phyloP scores from a whole-genome alignment of 2,113 vertebrate genomes.

The Rhinopithecus roxellana region DNA sequence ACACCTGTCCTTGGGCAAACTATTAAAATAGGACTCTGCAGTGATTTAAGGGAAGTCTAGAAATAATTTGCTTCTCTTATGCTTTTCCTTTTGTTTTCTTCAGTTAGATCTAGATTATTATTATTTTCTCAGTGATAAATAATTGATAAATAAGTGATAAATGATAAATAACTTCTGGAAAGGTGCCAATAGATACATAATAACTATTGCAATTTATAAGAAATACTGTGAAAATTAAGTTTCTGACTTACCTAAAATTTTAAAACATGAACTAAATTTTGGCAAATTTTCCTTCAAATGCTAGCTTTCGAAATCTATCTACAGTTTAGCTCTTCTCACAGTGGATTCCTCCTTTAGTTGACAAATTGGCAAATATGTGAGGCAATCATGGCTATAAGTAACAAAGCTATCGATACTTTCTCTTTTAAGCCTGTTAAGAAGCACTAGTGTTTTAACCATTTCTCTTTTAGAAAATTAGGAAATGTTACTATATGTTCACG shows the following conservation, averaged over 20 bases:
- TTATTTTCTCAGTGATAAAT: neutral
- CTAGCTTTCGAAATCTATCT: slow-evolving; percentile 20
- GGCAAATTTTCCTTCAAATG: neutral
- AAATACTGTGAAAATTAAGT: neutral
- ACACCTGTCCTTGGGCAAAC: neutral
- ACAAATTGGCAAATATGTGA: neutral
- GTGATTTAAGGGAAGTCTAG: neutral
- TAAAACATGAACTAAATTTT: slow-evolving; percentile 41
- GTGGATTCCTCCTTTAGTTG: neutral
- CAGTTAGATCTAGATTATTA: neutral
- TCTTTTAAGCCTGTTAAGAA: neutral
- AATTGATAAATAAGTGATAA: no score
- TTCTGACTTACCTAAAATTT: slow-evolving; percentile 27
- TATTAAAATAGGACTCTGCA: slow-evolving; percentile 31
- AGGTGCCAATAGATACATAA: neutral
- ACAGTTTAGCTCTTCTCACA: neutral
- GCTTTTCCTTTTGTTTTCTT: slow-evolving; percentile 10
- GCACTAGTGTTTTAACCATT: neutral
- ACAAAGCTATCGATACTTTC: neutral
- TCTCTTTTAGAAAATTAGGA: slow-evolving; percentile 16
- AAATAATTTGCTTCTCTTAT: slow-evolving; percentile 31
- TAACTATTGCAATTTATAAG: neutral
- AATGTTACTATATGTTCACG: neutral
- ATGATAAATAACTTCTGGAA: slow-evolving; percentile 24
- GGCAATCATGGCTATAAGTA: neutral